These are phyloP conservation scores for Chloebia gouldiae DNA, from an alignment of 2,113 vertebrate species.

Conservation along the genomic window DNA sequence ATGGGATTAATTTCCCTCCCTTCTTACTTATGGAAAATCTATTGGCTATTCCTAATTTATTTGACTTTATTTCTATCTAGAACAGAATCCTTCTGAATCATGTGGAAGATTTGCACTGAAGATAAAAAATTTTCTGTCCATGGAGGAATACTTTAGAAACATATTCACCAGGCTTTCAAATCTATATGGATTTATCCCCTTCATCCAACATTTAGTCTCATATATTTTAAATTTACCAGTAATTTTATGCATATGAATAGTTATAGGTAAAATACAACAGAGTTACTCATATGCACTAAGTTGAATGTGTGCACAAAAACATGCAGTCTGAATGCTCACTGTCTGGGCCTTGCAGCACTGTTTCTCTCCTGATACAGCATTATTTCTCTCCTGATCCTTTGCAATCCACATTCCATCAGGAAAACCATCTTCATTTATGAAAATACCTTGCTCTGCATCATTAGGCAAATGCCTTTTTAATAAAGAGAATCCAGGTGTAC, in stretches of 20 bases:
- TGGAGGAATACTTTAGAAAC: background rate
- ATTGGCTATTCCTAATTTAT: background rate
- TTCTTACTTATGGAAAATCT: background rate
- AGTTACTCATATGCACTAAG: background rate
- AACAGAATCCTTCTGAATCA: background rate
- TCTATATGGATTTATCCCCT: background rate
- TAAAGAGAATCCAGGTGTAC: slow-evolving; percentile 58
- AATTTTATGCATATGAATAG: background rate
- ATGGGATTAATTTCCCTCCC: background rate
- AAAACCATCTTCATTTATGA: background rate
- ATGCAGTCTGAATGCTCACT: background rate
- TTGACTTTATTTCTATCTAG: background rate
- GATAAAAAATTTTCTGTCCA: background rate
- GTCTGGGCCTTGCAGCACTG: background rate
- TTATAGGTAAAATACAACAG: background rate
- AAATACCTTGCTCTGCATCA: slow-evolving; percentile 13
- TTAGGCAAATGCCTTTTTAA: slow-evolving; percentile 65
- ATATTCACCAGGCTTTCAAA: background rate
- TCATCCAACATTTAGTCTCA: background rate
- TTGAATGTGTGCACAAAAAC: background rate
- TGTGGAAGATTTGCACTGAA: background rate
- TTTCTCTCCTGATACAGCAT: background rate
- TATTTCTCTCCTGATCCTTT: background rate
- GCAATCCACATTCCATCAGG: background rate
- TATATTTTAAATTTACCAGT: background rate